Conservation (phyloP, 2,113 vertebrate species). For the Amblyornis subalaris region DNA sequence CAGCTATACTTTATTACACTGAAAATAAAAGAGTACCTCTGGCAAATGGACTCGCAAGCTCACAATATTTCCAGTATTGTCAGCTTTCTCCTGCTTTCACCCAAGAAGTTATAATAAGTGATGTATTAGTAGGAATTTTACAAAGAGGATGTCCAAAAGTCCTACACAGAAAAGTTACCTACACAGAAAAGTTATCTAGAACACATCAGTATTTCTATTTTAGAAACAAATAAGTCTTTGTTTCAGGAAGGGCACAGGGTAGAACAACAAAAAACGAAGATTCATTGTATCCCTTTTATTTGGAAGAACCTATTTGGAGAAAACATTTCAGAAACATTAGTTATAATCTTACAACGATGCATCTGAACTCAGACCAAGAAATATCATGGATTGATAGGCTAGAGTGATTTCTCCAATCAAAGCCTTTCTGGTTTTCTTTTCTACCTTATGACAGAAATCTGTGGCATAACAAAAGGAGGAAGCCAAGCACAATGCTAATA, state of each 20-base stretch:
- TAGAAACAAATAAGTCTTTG: neutral
- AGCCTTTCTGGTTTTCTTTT: neutral
- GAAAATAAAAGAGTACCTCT: neutral
- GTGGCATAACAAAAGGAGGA: neutral
- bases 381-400: neutral
- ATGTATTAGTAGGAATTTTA: neutral
- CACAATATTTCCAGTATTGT: neutral
- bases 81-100: neutral
- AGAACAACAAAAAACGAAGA: neutral
- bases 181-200: neutral
- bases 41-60: neutral
- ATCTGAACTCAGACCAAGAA: neutral
- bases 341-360: neutral
- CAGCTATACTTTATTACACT: neutral
- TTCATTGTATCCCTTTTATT: neutral
- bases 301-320: neutral
- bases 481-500: neutral
- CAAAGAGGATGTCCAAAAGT: neutral
- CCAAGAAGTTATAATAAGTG: neutral
- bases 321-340: neutral
- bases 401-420: neutral
- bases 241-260: rapidly evolving
- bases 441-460: neutral
- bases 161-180: neutral
- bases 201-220: neutral